Conservation (phyloP, 2,888 invertebrate species). For the Cremastobaeus sp. region DNA sequence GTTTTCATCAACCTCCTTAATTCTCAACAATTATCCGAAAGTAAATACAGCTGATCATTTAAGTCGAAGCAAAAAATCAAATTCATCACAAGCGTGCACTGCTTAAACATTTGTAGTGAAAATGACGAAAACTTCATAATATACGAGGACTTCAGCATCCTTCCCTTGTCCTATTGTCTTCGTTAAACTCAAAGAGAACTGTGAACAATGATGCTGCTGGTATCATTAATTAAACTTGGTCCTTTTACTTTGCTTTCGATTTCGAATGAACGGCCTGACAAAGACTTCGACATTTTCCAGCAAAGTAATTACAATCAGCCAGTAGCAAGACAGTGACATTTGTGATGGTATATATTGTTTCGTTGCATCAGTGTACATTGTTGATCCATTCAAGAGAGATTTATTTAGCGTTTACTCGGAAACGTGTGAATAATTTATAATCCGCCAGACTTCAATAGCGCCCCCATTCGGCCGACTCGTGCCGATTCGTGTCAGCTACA, state of each 20-base stretch:
- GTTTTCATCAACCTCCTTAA: too few species aligned
- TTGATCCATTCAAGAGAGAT: constrained; percentile 15
- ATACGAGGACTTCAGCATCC: constrained; percentile 58
- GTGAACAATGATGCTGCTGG: constrained; percentile 62
- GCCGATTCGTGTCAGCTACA: not conserved
- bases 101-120: constrained; percentile 58
- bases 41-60: constrained; percentile 46
- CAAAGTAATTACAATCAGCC: constrained; percentile 60
- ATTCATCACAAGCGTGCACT: constrained; percentile 49
- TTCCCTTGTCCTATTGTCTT: constrained; percentile 62
- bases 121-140: constrained; percentile 60
- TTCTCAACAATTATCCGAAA: constrained; percentile 20
- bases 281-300: constrained; percentile 61
- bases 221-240: constrained; percentile 63
- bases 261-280: constrained; percentile 57
- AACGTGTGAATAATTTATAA: constrained; percentile 30
- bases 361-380: constrained; percentile 17
- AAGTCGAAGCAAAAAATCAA: constrained; percentile 52
- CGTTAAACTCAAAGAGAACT: constrained; percentile 58
- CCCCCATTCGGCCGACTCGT: not conserved
- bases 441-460: not conserved
- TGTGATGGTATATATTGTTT: constrained; percentile 22
- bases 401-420: constrained; percentile 11
- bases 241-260: constrained; percentile 61
- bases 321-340: constrained; percentile 43